Conservation (phyloP, 64 coral and sea anemone species). For the Stichodactyla mertensii region DNA sequence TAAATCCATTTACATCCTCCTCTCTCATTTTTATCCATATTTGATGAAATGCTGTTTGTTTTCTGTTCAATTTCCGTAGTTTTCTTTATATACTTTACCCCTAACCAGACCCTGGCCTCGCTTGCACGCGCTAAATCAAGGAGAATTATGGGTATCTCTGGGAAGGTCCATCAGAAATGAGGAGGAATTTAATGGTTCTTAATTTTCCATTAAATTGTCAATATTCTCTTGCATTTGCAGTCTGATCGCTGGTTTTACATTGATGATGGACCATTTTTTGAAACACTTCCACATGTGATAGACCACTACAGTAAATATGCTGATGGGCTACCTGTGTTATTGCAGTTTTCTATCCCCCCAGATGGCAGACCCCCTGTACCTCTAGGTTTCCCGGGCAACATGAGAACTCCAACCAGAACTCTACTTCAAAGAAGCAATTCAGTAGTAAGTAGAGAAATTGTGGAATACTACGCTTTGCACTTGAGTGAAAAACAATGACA, state of each 20-base stretch:
- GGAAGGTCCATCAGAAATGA: no score
- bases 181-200: no score
- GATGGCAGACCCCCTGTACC: constrained; percentile 60
- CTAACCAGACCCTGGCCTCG: no score
- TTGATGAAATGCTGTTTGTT: no score
- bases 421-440: constrained; percentile 15
- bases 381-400: constrained; percentile 9
- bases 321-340: constrained; percentile 86
- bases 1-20: no score
- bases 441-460: background rate
- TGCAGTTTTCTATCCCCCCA: constrained; percentile 71
- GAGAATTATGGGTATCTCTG: no score
- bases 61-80: no score
- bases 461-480: background rate
- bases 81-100: no score
- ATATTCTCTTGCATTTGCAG: constrained; percentile 24
- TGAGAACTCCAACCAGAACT: constrained; percentile 4
- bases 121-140: no score
- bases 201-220: no score
- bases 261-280: constrained; percentile 97
- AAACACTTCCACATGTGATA: constrained; percentile 92
- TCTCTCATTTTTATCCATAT: no score
- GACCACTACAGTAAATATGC: constrained; percentile 93
- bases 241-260: constrained; percentile 97
- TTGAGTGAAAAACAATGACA: no score